A percentile compares a stretch with the other conserved stretches of the same genome.
Conservation (phyloP, 2,113 vertebrate species). For the Chinchilla lanigera region DNA sequence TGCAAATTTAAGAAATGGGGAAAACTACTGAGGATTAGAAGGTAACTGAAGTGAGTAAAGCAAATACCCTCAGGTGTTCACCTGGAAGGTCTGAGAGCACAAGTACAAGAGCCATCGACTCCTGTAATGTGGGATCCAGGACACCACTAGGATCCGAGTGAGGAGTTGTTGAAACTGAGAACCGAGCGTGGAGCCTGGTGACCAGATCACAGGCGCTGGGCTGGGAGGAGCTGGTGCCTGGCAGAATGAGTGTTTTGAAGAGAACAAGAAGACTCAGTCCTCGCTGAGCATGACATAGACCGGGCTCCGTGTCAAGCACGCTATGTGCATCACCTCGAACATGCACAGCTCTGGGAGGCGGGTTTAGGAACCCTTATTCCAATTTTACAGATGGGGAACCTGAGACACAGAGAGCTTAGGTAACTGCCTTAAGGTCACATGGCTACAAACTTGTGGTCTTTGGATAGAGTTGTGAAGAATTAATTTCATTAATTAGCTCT, state of each 20-base stretch:
- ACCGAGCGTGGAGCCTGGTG: not conserved
- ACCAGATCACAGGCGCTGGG: not conserved
- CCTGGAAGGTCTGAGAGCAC: not conserved
- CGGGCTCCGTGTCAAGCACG: not conserved
- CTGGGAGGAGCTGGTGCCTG: not conserved
- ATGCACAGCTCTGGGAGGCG: not conserved
- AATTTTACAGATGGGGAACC: not conserved
- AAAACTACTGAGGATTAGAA: not conserved
- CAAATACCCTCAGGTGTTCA: not conserved
- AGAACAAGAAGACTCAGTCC: not conserved
- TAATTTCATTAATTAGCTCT: not conserved
- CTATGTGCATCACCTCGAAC: not conserved
- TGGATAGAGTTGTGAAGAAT: not conserved
- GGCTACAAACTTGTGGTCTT: not conserved
- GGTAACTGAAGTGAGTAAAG: not conserved
- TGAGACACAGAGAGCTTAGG: not conserved
- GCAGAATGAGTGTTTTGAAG: not conserved
- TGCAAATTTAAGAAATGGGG: not conserved
- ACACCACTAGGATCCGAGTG: not conserved
- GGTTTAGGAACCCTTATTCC: not conserved
- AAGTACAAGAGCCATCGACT: not conserved
- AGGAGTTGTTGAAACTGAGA: not conserved
- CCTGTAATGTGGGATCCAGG: not conserved
- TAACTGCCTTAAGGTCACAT: not conserved
- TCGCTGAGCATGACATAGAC: rapidly evolving